Conservation (phyloP, 2,888 invertebrate species). For the Agriopis marginaria region DNA sequence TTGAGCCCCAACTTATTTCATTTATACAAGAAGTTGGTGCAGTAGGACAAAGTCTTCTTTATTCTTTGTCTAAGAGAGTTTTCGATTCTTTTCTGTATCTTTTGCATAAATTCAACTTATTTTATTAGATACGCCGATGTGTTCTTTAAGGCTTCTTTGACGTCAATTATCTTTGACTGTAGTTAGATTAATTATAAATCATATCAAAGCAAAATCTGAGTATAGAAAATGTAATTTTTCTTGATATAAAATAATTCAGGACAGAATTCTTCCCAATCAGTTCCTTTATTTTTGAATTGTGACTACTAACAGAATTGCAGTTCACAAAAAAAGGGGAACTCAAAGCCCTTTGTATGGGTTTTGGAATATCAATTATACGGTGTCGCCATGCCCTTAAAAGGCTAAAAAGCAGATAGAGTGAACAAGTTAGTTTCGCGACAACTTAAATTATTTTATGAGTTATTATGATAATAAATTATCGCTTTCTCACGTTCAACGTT, state of each 20-base stretch:
- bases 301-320: no score
- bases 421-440: no score
- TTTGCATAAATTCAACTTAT: neutral
- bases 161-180: neutral
- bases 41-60: conserved; percentile 7
- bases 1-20: neutral
- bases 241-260: no score
- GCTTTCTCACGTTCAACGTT: neutral
- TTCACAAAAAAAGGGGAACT: no score
- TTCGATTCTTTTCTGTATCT: conserved; percentile 1
- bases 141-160: neutral
- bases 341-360: no score
- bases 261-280: no score
- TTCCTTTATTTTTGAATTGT: no score
- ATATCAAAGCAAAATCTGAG: neutral
- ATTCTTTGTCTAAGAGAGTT: neutral
- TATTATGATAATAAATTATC: neutral
- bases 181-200: neutral
- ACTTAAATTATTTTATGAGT: no score
- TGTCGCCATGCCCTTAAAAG: no score
- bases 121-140: neutral
- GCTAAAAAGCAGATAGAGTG: no score
- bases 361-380: no score
- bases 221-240: no score
- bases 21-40: conserved; percentile 4